phyloP scores from a whole-genome alignment of 1,140 invertebrate genomes.

The Cecropterus lyciades region DNA sequence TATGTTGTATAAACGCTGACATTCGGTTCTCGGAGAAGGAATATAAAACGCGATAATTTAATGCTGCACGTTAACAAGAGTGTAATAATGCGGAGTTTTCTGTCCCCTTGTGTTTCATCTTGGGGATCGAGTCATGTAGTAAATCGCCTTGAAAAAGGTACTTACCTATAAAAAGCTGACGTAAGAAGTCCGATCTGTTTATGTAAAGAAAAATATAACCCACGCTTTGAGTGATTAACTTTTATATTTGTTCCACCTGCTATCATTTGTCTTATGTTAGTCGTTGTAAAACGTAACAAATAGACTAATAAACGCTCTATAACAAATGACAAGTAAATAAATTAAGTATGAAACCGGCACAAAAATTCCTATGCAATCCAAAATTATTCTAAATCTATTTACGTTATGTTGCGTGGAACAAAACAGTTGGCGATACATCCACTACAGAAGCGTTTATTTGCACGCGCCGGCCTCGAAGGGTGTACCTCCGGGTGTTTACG shows the following conservation, averaged over 20 bases:
- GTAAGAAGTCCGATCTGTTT: constrained; percentile 6
- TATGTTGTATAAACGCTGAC: too few species aligned
- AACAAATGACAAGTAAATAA: constrained; percentile 25
- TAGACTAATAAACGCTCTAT: constrained; percentile 25
- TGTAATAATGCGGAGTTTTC: too few species aligned
- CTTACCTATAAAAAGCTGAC: constrained; percentile 5
- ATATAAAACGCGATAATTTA: too few species aligned
- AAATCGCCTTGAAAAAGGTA: constrained; percentile 2
- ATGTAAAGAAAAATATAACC: constrained; percentile 12
- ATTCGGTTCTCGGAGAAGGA: too few species aligned
- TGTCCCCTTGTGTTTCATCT: background rate
- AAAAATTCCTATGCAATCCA: constrained; percentile 29
- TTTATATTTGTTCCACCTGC: constrained; percentile 15
- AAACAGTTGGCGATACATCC: constrained; percentile 58
- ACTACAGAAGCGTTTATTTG: constrained; percentile 64
- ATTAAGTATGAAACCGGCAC: constrained; percentile 16
- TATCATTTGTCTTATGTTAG: constrained; percentile 16
- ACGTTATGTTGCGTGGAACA: constrained; percentile 42
- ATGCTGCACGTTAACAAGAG: too few species aligned
- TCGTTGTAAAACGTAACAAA: constrained; percentile 25
- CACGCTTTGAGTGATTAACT: constrained; percentile 17
- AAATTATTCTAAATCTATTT: constrained; percentile 24
- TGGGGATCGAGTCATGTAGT: background rate
- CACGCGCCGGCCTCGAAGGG: constrained; percentile 59
- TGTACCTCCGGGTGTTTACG: constrained; percentile 64